Evolutionary conservation across 1,140 invertebrate species (phyloP), one percentile per base, ranked within the genome.

Genomic region (Caenorhabditis briggsae): DNA sequence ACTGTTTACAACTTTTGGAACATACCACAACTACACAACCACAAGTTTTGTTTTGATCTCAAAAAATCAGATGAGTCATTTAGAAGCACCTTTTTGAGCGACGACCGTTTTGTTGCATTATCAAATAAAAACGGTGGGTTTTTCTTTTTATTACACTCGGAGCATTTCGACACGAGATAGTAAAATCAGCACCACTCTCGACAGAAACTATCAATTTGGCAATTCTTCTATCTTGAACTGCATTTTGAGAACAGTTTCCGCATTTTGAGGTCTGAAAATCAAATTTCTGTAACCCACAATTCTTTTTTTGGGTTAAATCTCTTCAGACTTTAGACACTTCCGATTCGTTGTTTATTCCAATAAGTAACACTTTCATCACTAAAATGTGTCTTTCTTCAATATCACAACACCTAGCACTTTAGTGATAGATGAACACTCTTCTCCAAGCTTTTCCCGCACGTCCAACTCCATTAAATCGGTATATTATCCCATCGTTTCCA

Each of bases 401-500:
- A 48, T 70, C 65, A 70, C 65, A 78, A 78, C n/a, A 23, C 41
- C n/a, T 78, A 12, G 70, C 70, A 78, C 70, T 50, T 78, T 18
- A 41, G 70, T 78, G 70, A 78, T 78, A 78, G 50, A 78, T 78
- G 70, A 78, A 18, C 46, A 23, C 33, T 70, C 64, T 46, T 70
- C 41, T 43, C 16, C n/a, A 1, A 46, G 12, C 43, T 43, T 70
- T 70, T 70, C 64, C 7, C 7, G 5, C 9, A 16, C 12, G 20
- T 23, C n/a, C 46, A 18, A 78, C 70, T 78, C 70, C 70, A 78
- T 78, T 78, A 53, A 50, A 46, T 50, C 41, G 43, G 70, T 46
- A 46, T 46, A 78, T 78, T 78, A 78, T 78, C 70, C 46, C 46
- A 78, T 78, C 70, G 70, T 78, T 78, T 78, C 50, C 70, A 78